A percentile compares a stretch with the other conserved stretches of the same genome.
Evolutionary conservation across 2,888 invertebrate genomes (phyloP).

Genomic region (Micoletzkya japonica): DNA sequence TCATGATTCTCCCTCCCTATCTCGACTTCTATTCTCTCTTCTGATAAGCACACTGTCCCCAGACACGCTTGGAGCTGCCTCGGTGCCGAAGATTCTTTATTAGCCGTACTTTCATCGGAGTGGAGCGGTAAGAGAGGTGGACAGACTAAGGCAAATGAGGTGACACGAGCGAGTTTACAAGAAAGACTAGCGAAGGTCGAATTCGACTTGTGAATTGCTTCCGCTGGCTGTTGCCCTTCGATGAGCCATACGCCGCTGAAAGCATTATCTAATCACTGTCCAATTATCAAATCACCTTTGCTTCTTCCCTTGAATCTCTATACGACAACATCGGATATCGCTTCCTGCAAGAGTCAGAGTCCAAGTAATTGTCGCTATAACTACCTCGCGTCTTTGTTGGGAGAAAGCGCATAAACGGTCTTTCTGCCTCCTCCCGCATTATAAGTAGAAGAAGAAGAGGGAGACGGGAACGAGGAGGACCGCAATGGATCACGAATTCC

Average conservation of each 20-base stretch:
- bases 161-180: neutral
- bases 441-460: too few species aligned
- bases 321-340: constrained; percentile 21
- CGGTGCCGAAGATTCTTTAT: constrained; percentile 4
- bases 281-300: constrained; percentile 1
- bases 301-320: constrained; percentile 13
- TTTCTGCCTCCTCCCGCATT: too few species aligned
- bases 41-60: neutral
- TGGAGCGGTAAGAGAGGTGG: constrained; percentile 4
- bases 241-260: neutral
- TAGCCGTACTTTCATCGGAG: constrained; percentile 19
- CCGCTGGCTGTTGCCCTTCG: neutral
- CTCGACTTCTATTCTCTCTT: neutral
- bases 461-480: too few species aligned
- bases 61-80: neutral
- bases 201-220: constrained; percentile 22
- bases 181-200: constrained; percentile 16
- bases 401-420: too few species aligned
- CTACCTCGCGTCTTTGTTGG: too few species aligned
- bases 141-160: neutral
- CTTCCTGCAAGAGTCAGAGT: constrained; percentile 16
- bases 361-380: too few species aligned
- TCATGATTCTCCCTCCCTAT: neutral
- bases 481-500: too few species aligned
- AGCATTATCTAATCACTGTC: too few species aligned